Conservation (phyloP, 2,888 invertebrate species). For the Napeogenes inachia region DNA sequence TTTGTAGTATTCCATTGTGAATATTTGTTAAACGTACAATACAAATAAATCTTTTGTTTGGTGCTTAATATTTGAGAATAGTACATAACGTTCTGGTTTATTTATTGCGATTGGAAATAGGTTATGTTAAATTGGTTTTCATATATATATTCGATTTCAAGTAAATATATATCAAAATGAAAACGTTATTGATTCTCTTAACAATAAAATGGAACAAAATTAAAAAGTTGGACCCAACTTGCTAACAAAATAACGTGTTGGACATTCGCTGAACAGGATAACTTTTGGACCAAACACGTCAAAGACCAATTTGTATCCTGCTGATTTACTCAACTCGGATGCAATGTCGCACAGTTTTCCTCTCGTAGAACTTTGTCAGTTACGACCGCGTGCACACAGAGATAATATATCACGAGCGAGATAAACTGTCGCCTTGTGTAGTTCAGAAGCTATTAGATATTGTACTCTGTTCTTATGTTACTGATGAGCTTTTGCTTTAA, state of each 20-base stretch:
- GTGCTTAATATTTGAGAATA: not conserved
- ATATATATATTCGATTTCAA: too few species aligned
- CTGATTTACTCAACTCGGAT: conserved; percentile 8
- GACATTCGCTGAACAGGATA: not conserved
- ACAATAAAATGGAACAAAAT: too few species aligned
- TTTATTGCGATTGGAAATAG: too few species aligned
- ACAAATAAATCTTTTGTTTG: conserved; percentile 6
- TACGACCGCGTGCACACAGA: not conserved
- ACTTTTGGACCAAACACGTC: conserved; percentile 21
- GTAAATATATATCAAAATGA: too few species aligned
- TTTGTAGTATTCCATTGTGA: conserved; percentile 2
- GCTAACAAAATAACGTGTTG: not conserved
- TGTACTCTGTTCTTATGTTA: not conserved
- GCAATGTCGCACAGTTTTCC: conserved; percentile 2
- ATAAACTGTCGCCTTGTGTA: not conserved
- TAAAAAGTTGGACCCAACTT: not conserved
- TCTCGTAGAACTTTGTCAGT: conserved; percentile 2
- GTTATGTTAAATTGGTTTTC: too few species aligned
- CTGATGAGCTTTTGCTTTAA: not conserved
- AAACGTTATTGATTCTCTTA: too few species aligned
- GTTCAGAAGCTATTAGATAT: not conserved
- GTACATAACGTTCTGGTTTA: not conserved
- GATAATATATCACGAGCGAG: not conserved
- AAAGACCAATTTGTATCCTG: conserved; percentile 22
- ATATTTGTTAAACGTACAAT: conserved; percentile 1